Evolutionary conservation across 2,113 vertebrate species (phyloP).

Genomic region (Thymallus thymallus): DNA sequence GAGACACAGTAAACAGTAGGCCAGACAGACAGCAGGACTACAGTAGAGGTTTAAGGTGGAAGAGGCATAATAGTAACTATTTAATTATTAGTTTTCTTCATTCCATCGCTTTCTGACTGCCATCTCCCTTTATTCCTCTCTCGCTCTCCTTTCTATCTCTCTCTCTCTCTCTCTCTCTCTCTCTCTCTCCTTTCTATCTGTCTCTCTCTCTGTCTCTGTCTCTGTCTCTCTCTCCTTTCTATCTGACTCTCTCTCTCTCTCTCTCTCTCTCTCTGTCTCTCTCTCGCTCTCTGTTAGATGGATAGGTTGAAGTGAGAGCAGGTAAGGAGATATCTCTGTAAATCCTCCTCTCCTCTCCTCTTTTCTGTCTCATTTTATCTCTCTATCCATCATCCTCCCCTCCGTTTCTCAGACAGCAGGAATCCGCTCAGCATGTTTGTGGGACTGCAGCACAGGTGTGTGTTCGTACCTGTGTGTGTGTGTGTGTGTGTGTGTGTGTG

Average conservation of each 20-base stretch:
- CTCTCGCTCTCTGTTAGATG: not conserved
- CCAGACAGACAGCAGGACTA: too few species aligned
- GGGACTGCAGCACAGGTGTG: not conserved
- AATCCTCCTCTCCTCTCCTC: not conserved
- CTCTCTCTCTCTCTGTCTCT: not conserved
- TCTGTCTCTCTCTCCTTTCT: not conserved
- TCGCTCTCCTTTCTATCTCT: not conserved
- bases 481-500: not conserved
- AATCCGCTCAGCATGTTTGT: not conserved
- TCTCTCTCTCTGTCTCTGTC: not conserved
- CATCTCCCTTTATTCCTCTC: not conserved
- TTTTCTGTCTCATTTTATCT: conserved; percentile 6
- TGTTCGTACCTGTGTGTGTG: too few species aligned
- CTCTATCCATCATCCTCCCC: conserved; percentile 37
- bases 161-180: not conserved
- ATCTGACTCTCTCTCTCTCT: not conserved
- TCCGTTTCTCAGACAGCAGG: conserved; percentile 19
- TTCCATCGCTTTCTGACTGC: not conserved
- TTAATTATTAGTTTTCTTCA: not conserved
- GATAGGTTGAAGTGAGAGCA: not conserved
- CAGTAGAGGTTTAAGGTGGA: too few species aligned
- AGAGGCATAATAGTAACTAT: too few species aligned
- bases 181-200: not conserved
- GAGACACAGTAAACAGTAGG: too few species aligned
- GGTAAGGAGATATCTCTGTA: not conserved